phyloP scores from a whole-genome alignment of 2,113 vertebrate genomes.

The human (Homo sapiens) region DNA sequence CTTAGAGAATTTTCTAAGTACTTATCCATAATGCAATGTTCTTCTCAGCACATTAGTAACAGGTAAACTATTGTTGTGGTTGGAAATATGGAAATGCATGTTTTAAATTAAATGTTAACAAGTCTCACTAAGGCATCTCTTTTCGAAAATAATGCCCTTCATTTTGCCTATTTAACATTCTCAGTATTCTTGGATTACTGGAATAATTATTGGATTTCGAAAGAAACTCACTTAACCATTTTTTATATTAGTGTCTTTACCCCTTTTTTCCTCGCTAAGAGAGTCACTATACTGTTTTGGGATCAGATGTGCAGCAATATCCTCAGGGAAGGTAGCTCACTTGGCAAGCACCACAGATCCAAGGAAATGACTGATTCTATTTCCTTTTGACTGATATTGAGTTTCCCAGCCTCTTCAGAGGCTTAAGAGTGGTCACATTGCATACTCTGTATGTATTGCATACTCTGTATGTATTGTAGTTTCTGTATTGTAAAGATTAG shows the following conservation, averaged over 20 bases:
- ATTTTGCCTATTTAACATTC: background rate
- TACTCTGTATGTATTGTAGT: too few relatives aligned
- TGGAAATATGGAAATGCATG: background rate
- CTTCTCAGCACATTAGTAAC: background rate
- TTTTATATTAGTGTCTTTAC: background rate
- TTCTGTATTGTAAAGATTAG: background rate
- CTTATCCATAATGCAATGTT: background rate
- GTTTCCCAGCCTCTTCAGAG: background rate
- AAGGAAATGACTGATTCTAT: background rate
- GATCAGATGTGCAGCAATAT: background rate
- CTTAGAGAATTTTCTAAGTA: background rate
- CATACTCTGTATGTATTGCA: too few relatives aligned
- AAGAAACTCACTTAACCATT: background rate
- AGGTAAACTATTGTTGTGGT: background rate
- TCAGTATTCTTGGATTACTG: background rate
- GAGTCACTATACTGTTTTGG: fast-evolving
- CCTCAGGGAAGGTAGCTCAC: background rate
- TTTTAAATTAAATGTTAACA: background rate
- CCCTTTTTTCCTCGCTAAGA: background rate
- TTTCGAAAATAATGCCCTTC: background rate
- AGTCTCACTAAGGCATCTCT: background rate
- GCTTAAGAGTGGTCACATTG: background rate
- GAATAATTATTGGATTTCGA: background rate
- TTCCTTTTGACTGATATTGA: background rate
- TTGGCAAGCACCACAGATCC: background rate